Conservation (phyloP, 2,113 vertebrate species). For the Bubo bubo region DNA sequence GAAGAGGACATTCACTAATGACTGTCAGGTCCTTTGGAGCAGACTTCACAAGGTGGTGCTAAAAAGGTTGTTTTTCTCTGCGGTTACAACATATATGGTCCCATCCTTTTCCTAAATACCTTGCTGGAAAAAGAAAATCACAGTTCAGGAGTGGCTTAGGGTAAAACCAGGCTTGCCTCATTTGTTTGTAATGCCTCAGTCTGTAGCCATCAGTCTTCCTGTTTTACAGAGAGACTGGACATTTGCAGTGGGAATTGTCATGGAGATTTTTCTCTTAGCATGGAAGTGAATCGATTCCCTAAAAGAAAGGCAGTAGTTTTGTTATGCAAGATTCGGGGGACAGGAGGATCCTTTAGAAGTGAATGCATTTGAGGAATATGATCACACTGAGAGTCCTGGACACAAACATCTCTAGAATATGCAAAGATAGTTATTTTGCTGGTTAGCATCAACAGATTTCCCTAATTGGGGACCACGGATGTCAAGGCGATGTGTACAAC, state of each 20-base stretch:
- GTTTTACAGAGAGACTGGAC: neutral
- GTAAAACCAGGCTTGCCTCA: neutral
- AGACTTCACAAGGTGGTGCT: neutral
- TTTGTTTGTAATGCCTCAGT: neutral
- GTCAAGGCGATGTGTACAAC: neutral
- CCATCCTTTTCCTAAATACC: neutral
- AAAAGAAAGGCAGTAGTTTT: neutral
- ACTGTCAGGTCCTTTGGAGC: neutral
- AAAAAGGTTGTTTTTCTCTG: neutral
- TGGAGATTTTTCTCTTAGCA: neutral
- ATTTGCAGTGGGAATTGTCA: neutral
- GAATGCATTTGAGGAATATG: fast-evolving
- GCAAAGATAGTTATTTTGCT: neutral
- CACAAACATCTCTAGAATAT: neutral
- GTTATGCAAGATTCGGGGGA: neutral
- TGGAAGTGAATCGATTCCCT: neutral
- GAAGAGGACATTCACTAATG: neutral
- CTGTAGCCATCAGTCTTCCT: neutral
- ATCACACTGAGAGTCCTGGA: neutral
- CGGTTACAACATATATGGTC: neutral
- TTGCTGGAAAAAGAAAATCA: neutral
- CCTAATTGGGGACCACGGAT: neutral
- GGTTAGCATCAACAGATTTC: neutral
- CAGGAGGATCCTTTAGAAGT: neutral
- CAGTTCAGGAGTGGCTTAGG: neutral